Percentiles rank a stretch among this genome's conserved stretches.
phyloP scores from a whole-genome alignment of 2,888 invertebrate species.

The Trichopria drosophilae region DNA sequence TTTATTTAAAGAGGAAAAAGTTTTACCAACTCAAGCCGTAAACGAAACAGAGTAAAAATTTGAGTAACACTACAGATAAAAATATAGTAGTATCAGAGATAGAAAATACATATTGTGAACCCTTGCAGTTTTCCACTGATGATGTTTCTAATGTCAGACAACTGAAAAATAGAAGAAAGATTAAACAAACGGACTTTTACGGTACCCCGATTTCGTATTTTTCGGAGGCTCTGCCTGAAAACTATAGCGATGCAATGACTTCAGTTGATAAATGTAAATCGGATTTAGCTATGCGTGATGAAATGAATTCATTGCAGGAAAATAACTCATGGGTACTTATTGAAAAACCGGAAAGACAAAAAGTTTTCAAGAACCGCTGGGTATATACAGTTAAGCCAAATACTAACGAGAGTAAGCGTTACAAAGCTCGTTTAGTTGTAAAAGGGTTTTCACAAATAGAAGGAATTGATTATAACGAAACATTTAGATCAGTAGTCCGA shows the following conservation, averaged over 20 bases:
- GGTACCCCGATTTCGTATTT: constrained; percentile 2
- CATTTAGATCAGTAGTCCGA: constrained; percentile 27
- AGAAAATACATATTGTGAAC: not conserved
- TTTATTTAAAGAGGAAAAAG: no score
- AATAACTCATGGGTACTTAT: constrained; percentile 27
- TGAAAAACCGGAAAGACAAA: constrained; percentile 13
- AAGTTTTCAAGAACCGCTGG: constrained; percentile 21
- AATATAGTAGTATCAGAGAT: not conserved
- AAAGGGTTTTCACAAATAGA: constrained; percentile 22
- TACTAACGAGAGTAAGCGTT: constrained; percentile 7
- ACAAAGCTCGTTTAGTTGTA: constrained; percentile 28
- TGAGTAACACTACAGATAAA: not conserved
- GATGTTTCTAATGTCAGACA: not conserved
- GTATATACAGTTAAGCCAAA: constrained; percentile 19
- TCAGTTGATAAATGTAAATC: constrained; percentile 3
- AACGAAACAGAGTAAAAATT: not conserved
- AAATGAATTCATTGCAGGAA: constrained; percentile 19
- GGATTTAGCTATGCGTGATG: constrained; percentile 18
- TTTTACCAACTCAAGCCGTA: constrained; percentile 12
- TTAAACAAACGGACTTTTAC: constrained; percentile 8
- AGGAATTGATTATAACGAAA: constrained; percentile 30
- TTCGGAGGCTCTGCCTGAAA: constrained; percentile 5
- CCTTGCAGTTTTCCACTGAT: not conserved
- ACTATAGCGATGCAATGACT: constrained; percentile 10
- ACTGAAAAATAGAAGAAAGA: not conserved